A percentile compares a stretch with the other conserved stretches of the same genome.
Conservation (phyloP, 2,888 invertebrate species). For the Drosophila kanekoi region DNA sequence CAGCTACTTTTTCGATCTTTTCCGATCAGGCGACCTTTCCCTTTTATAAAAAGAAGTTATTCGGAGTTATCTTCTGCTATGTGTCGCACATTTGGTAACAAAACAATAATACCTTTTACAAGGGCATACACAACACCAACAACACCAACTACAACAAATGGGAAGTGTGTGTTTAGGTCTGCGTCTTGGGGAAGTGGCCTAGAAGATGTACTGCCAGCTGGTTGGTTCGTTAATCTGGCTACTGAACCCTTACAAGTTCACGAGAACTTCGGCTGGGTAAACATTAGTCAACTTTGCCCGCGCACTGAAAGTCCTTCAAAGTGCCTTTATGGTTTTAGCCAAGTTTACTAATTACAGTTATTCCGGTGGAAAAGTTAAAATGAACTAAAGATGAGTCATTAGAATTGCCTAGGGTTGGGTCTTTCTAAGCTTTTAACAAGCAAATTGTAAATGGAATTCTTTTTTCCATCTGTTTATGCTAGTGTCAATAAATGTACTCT, state of each 20-base stretch:
- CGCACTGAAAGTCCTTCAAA: constrained; percentile 42
- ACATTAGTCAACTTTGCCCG: constrained; percentile 41
- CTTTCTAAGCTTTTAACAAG: background rate
- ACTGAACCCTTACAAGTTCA: constrained; percentile 55
- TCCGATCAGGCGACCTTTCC: no score
- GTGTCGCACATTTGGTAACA: no score
- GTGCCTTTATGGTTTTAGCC: constrained; percentile 19
- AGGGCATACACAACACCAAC: background rate
- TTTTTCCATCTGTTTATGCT: no score
- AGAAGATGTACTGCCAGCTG: constrained; percentile 26
- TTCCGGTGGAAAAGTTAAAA: constrained; percentile 10
- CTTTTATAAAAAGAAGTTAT: no score
- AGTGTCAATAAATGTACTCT: no score
- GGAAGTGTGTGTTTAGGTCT: constrained; percentile 25
- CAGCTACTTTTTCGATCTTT: no score
- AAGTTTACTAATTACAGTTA: constrained; percentile 37
- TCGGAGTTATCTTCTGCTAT: no score
- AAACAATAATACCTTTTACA: no score
- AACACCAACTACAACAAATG: constrained; percentile 7
- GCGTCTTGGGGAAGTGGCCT: constrained; percentile 27
- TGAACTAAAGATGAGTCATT: constrained; percentile 31
- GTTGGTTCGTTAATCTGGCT: constrained; percentile 23
- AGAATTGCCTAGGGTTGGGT: background rate
- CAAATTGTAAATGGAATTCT: background rate
- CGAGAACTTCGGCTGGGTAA: constrained; percentile 15